These are phyloP conservation scores for Deilephila elpenor DNA, from an alignment of 2,888 invertebrate species.

Conservation along the genomic window DNA sequence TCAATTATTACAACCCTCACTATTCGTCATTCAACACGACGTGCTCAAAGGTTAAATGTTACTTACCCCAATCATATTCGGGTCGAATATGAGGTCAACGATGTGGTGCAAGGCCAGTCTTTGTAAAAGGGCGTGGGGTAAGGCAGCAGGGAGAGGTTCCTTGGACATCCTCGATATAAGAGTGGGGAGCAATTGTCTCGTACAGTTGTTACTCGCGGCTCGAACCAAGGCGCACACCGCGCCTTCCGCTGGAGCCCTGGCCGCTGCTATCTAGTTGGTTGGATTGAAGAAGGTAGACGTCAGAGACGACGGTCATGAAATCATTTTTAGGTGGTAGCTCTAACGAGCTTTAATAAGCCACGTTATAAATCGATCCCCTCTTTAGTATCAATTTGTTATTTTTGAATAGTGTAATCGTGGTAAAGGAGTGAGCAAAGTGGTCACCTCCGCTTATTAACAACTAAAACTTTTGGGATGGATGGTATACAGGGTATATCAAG, in stretches of 20 bases:
- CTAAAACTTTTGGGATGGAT: too few species aligned
- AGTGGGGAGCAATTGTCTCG: constrained; percentile 67
- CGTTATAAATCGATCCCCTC: too few species aligned
- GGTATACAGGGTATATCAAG: too few species aligned
- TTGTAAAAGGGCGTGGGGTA: constrained; percentile 77
- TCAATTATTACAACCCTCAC: neutral
- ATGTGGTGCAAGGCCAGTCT: constrained; percentile 72
- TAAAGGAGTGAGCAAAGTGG: too few species aligned
- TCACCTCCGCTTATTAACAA: too few species aligned
- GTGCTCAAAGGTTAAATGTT: neutral
- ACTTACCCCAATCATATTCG: constrained; percentile 67
- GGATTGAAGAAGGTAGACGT: neutral
- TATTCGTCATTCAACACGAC: constrained; percentile 2
- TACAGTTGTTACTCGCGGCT: constrained; percentile 66
- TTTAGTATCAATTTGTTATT: too few species aligned
- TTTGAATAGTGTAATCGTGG: too few species aligned
- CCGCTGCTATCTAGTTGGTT: constrained; percentile 66
- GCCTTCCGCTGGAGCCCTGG: constrained; percentile 76
- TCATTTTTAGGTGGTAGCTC: too few species aligned
- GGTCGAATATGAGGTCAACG: constrained; percentile 75
- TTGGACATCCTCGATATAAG: constrained; percentile 79
- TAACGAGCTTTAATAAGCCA: too few species aligned
- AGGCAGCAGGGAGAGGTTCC: constrained; percentile 78
- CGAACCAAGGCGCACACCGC: constrained; percentile 77
- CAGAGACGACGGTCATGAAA: neutral